Percentiles rank a stretch among this genome's conserved stretches.
These are phyloP conservation scores for Oryzaephilus surinamensis DNA, from an alignment of 1,140 invertebrate species.

Conservation along the genomic window DNA sequence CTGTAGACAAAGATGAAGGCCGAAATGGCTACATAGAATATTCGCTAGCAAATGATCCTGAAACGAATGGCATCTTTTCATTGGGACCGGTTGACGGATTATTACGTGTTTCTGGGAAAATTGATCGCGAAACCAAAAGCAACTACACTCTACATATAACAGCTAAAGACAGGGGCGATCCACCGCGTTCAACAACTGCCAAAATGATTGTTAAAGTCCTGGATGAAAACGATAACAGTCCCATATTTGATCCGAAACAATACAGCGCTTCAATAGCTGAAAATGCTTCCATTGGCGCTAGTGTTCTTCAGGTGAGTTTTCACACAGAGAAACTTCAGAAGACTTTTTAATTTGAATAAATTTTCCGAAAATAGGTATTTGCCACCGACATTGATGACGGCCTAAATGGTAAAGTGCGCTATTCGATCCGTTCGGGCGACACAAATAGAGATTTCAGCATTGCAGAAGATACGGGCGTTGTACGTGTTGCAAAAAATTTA, in stretches of 20 bases:
- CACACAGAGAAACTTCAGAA: background rate
- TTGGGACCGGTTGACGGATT: conserved; percentile 82
- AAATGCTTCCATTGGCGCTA: conserved; percentile 86
- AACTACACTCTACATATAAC: conserved; percentile 72
- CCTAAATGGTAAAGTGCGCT: conserved; percentile 76
- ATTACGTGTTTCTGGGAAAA: conserved; percentile 62
- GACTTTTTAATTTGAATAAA: too few species aligned
- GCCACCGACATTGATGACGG: conserved; percentile 88
- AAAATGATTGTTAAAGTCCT: conserved; percentile 64
- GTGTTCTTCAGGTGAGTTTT: conserved; percentile 62
- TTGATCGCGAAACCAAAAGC: conserved; percentile 77
- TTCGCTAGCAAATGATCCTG: conserved; percentile 49
- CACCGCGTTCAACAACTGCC: conserved; percentile 58
- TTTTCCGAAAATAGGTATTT: too few species aligned
- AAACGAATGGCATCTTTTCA: conserved; percentile 55
- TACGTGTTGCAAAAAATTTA: conserved; percentile 82
- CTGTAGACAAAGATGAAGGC: conserved; percentile 85
- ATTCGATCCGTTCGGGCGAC: conserved; percentile 80
- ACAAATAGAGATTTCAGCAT: conserved; percentile 83
- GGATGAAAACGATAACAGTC: conserved; percentile 91
- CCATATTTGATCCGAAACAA: conserved; percentile 77
- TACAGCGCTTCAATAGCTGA: conserved; percentile 83
- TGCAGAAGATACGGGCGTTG: conserved; percentile 77
- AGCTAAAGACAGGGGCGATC: conserved; percentile 81
- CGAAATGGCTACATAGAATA: conserved; percentile 90